Evolutionary conservation across 2,888 invertebrate species (phyloP).

Genomic region (Vesta saturnalis): DNA sequence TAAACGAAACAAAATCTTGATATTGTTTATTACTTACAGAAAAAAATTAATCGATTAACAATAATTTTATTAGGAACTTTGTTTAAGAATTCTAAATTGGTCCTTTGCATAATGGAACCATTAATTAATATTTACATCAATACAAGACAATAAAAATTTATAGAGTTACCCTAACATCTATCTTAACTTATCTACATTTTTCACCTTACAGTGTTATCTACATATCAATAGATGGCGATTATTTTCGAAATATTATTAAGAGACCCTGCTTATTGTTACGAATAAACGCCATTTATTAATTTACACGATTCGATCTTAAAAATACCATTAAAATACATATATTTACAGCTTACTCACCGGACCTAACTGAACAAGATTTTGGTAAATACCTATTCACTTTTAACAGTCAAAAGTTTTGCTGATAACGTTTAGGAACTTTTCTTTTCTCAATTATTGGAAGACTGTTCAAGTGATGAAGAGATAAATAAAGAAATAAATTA

Average conservation of each 20-base stretch:
- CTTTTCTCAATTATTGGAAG: conserved; percentile 53
- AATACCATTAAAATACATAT: not conserved
- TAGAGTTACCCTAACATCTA: conserved; percentile 50
- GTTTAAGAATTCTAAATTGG: conserved; percentile 58
- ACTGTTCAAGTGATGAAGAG: conserved; percentile 50
- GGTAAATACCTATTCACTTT: conserved; percentile 28
- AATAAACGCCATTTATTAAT: conserved; percentile 59
- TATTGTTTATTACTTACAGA: conserved; percentile 26
- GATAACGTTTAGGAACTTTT: conserved; percentile 52
- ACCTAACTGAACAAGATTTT: conserved; percentile 25
- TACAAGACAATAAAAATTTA: conserved; percentile 53
- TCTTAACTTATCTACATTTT: conserved; percentile 47
- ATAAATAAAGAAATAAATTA: conserved; percentile 40
- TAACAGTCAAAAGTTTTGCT: conserved; percentile 16
- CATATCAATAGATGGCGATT: conserved; percentile 57
- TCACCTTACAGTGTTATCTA: conserved; percentile 53
- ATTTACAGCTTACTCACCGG: not conserved
- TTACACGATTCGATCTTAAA: conserved; percentile 15
- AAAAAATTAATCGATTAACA: conserved; percentile 43
- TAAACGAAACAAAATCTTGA: conserved; percentile 43
- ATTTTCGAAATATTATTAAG: conserved; percentile 60
- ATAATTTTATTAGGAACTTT: conserved; percentile 56
- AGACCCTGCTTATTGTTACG: conserved; percentile 61
- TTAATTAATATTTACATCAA: conserved; percentile 53
- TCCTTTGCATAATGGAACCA: conserved; percentile 57